phyloP scores from a whole-genome alignment of 1,140 invertebrate species.

The Dysdera silvatica region DNA sequence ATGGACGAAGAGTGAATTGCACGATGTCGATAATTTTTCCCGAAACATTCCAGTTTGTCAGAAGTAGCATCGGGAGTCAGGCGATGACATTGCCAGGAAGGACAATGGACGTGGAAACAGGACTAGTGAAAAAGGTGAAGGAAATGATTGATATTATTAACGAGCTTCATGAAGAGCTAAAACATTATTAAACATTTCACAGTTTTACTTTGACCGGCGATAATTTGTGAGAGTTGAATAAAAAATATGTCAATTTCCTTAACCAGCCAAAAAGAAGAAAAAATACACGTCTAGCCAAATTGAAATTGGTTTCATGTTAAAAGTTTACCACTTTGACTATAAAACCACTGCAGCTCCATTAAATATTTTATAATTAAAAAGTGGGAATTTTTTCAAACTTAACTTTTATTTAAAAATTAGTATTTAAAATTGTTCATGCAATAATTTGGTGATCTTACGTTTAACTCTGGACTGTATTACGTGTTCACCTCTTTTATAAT shows the following conservation, averaged over 20 bases:
- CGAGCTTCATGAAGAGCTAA: neutral
- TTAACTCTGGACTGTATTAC: too few species aligned
- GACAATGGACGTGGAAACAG: slow-evolving; percentile 50
- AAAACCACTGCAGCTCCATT: too few species aligned
- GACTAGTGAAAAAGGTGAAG: slow-evolving; percentile 56
- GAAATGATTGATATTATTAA: neutral
- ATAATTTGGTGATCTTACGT: too few species aligned
- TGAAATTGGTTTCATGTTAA: too few species aligned
- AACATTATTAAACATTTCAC: neutral
- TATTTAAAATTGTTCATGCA: too few species aligned
- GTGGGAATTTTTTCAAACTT: too few species aligned
- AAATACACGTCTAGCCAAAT: too few species aligned
- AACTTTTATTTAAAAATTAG: too few species aligned
- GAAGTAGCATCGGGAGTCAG: slow-evolving; percentile 51
- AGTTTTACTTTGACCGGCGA: neutral
- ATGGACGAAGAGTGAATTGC: slow-evolving; percentile 68
- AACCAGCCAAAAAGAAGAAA: too few species aligned
- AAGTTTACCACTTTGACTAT: too few species aligned
- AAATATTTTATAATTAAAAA: too few species aligned
- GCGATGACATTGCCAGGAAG: slow-evolving; percentile 19
- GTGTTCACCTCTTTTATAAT: too few species aligned
- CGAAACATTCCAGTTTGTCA: slow-evolving; percentile 57
- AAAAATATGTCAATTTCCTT: neutral
- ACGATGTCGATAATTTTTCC: slow-evolving; percentile 70
- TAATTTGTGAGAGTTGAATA: neutral